Percentiles rank a stretch among this genome's conserved stretches.
phyloP scores from a whole-genome alignment of 2,888 invertebrate genomes.

The Eustalomyia histrio region DNA sequence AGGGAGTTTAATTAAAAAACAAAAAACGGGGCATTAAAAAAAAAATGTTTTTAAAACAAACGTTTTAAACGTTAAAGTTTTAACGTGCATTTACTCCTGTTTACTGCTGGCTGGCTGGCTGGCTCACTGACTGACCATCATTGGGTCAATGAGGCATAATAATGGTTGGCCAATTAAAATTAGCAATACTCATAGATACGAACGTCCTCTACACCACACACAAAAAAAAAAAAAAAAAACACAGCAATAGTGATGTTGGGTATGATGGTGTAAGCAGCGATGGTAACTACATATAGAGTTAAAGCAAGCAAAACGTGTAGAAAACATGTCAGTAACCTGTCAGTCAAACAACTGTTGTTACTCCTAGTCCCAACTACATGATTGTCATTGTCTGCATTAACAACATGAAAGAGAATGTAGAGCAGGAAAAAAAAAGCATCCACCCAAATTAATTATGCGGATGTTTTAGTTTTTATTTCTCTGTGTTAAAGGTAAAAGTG shows the following conservation, averaged over 20 bases:
- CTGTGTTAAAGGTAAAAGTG: neutral
- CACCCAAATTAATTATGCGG: neutral
- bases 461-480: neutral
- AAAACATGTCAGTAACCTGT: neutral
- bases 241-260: no score
- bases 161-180: conserved; percentile 54
- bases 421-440: neutral
- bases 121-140: conserved; percentile 23
- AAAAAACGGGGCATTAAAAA: neutral
- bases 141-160: conserved; percentile 48
- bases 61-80: conserved; percentile 6
- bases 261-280: neutral
- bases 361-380: neutral
- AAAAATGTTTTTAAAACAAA: conserved; percentile 14
- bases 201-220: neutral
- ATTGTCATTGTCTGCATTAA: neutral
- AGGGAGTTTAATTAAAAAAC: conserved; percentile 35
- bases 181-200: neutral
- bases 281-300: neutral
- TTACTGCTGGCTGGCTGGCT: neutral
- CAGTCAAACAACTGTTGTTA: neutral
- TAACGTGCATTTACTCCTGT: conserved; percentile 15
- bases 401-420: neutral
- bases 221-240: no score
- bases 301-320: neutral